These are phyloP conservation scores for Athetis lepigone DNA, from an alignment of 2,888 invertebrate genomes.

Conservation along the genomic window DNA sequence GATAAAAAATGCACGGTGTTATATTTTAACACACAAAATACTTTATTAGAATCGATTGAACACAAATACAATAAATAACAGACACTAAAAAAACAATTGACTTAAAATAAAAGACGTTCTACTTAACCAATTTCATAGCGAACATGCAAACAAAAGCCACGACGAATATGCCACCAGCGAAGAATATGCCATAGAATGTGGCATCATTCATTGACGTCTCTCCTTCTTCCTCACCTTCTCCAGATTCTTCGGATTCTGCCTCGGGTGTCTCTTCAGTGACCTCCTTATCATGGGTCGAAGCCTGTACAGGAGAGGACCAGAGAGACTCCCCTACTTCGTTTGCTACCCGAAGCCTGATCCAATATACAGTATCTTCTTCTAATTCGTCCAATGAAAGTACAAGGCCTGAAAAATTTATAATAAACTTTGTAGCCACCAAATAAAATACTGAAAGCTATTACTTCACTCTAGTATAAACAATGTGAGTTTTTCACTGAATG, in stretches of 20 bases:
- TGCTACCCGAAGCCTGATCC: slow-evolving; percentile 72
- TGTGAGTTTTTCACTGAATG: too few species aligned
- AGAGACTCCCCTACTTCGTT: slow-evolving; percentile 76
- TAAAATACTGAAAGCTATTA: too few species aligned
- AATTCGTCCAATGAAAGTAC: slow-evolving; percentile 65
- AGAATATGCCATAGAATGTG: slow-evolving; percentile 80
- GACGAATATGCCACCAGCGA: slow-evolving; percentile 76
- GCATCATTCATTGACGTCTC: slow-evolving; percentile 49
- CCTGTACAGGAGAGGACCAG: slow-evolving; percentile 73
- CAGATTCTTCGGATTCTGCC: slow-evolving; percentile 31
- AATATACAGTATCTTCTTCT: slow-evolving; percentile 74
- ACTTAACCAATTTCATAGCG: slow-evolving; percentile 73
- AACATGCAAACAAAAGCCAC: slow-evolving; percentile 76
- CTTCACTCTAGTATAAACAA: too few species aligned
- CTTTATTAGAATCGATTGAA: slow-evolving; percentile 9
- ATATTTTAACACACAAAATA: slow-evolving; percentile 16
- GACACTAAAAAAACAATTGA: slow-evolving; percentile 9
- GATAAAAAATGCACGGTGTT: not conserved
- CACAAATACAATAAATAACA: slow-evolving; percentile 2
- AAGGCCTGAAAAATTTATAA: slow-evolving; percentile 63
- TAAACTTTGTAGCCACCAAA: not conserved
- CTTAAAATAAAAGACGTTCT: slow-evolving; percentile 1
- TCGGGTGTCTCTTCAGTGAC: slow-evolving; percentile 44
- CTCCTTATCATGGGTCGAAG: slow-evolving; percentile 58
- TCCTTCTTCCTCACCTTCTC: slow-evolving; percentile 27